These are phyloP conservation scores for Machimus atricapillus DNA, from an alignment of 2,888 invertebrate species.

Conservation along the genomic window DNA sequence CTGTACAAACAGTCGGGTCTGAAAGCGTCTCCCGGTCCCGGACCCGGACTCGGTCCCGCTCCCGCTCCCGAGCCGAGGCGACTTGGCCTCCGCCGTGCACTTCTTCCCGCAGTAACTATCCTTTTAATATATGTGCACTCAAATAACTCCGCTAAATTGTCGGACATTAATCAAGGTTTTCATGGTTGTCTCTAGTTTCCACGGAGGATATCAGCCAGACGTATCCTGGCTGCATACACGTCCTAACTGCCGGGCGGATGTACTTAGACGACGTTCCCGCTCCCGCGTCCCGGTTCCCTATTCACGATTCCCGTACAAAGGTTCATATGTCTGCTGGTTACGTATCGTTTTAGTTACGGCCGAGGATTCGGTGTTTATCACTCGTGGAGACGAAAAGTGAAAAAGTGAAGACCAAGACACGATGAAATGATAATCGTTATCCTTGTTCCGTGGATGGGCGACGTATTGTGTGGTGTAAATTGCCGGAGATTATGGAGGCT, in stretches of 20 bases:
- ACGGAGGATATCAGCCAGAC: slow-evolving; percentile 40
- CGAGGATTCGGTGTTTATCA: slow-evolving; percentile 14
- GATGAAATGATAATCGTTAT: slow-evolving; percentile 40
- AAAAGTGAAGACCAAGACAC: slow-evolving; percentile 37
- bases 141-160: slow-evolving; percentile 46
- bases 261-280: background rate
- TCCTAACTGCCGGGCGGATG: background rate
- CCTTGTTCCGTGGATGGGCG: slow-evolving; percentile 23
- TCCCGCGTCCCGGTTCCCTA: background rate
- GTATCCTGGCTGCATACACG: slow-evolving; percentile 12
- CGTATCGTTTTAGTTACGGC: slow-evolving; percentile 23
- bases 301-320: background rate
- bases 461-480: slow-evolving; percentile 33
- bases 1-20: background rate
- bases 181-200: slow-evolving; percentile 44
- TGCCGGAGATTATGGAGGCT: slow-evolving; percentile 25
- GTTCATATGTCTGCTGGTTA: slow-evolving; percentile 35
- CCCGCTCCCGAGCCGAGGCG: background rate
- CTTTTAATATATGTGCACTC: slow-evolving; percentile 44
- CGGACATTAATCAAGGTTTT: slow-evolving; percentile 46
- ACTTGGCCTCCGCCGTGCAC: background rate
- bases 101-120: slow-evolving; percentile 16
- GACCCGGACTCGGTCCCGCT: background rate
- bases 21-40: background rate
- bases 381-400: slow-evolving; percentile 37